These are phyloP conservation scores for Solea senegalensis DNA, from an alignment of 2,113 vertebrate species.

Conservation along the genomic window DNA sequence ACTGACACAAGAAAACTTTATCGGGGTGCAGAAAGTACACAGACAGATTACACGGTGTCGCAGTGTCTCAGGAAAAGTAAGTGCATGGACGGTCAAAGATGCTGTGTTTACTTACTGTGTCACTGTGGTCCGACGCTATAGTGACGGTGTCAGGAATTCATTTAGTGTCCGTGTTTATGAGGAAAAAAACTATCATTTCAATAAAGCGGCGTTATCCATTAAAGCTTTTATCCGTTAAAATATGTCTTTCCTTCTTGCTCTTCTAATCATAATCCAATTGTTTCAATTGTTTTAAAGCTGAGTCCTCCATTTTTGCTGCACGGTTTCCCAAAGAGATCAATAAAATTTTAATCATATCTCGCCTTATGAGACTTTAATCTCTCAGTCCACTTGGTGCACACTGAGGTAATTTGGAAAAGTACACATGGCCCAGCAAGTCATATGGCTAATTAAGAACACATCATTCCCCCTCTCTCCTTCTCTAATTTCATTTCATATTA, in stretches of 20 bases:
- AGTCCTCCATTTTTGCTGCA: not conserved
- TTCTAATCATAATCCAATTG: not conserved
- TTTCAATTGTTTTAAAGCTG: not conserved
- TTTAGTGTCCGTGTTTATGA: too few species aligned
- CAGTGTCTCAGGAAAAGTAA: too few species aligned
- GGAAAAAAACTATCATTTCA: too few species aligned
- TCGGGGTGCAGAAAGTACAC: too few species aligned
- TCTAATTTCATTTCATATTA: conserved; percentile 4
- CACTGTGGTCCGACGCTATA: not conserved
- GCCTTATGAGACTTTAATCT: conserved; percentile 49
- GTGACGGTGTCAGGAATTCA: too few species aligned
- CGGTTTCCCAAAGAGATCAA: conserved; percentile 38
- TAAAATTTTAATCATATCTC: conserved; percentile 38
- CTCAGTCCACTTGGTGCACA: conserved; percentile 34
- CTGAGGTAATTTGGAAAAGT: conserved; percentile 41
- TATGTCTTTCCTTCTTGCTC: not conserved
- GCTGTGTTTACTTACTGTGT: too few species aligned
- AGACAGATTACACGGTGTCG: too few species aligned
- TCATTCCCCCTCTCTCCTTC: not conserved
- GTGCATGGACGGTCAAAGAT: too few species aligned
- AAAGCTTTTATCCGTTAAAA: not conserved
- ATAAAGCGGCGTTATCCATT: too few species aligned
- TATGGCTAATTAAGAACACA: conserved; percentile 32
- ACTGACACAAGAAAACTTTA: too few species aligned
- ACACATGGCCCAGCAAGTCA: conserved; percentile 15